Percentiles rank a stretch among this genome's conserved stretches.
Conservation (phyloP, 92 coral and sea anemone species). For the Nematostella vectensis region DNA sequence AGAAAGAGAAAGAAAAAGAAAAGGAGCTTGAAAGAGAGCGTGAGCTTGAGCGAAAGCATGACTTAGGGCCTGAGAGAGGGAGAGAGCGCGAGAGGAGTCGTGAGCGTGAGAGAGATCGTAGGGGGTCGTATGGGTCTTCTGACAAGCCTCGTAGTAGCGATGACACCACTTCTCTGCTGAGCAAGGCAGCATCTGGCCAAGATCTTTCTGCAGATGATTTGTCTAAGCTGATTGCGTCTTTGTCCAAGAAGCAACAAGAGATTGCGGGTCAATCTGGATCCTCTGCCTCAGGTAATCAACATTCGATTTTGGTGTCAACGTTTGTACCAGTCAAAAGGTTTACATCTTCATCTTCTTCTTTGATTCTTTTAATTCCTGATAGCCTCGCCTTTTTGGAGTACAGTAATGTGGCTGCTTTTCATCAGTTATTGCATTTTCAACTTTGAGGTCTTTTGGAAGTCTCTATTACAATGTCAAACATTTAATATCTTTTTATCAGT, state of each 20-base stretch:
- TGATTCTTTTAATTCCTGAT: no score
- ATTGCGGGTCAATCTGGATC: constrained; percentile 28
- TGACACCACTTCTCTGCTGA: constrained; percentile 56
- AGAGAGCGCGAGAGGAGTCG: constrained; percentile 2
- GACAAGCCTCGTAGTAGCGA: constrained; percentile 29
- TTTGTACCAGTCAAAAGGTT: no score
- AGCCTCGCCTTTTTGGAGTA: no score
- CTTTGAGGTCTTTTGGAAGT: no score
- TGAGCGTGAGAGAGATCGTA: constrained; percentile 7
- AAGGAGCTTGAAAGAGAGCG: constrained; percentile 6
- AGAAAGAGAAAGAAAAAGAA: constrained; percentile 20
- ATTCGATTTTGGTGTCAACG: no score
- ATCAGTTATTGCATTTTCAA: no score
- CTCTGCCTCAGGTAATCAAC: no score
- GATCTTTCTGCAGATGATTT: constrained; percentile 72
- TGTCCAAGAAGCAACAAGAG: constrained; percentile 83
- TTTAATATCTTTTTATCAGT: no score
- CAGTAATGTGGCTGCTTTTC: no score
- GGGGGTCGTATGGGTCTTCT: constrained; percentile 19
- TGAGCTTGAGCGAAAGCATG: constrained; percentile 1
- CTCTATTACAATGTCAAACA: no score
- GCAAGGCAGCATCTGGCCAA: constrained; percentile 83
- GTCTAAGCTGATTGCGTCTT: constrained; percentile 72
- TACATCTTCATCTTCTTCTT: no score
- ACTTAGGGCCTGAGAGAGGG: constrained; percentile 1